phyloP scores from a whole-genome alignment of 1,140 invertebrate species.

The Lutraria rhynchaena region DNA sequence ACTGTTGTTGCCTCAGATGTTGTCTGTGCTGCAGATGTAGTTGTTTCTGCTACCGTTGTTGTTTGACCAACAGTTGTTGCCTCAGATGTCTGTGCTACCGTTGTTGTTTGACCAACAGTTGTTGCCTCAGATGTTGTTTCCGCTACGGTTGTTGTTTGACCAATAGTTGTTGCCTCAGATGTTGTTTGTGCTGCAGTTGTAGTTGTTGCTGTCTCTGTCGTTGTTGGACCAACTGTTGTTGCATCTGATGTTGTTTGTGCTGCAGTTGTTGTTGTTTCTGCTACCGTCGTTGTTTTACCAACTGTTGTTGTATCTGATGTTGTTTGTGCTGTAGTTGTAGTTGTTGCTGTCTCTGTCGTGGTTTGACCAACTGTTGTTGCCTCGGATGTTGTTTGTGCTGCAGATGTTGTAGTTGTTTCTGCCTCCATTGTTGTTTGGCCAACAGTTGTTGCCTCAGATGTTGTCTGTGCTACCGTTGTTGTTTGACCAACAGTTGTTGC shows the following conservation, averaged over 20 bases:
- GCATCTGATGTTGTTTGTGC: not conserved
- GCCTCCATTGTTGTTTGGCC: not conserved
- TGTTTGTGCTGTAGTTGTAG: not conserved
- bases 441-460: slow-evolving; percentile 10
- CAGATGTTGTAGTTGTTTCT: not conserved
- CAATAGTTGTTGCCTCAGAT: not conserved
- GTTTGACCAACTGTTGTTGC: slow-evolving; percentile 14
- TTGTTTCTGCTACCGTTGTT: no score
- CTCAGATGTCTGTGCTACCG: not conserved
- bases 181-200: not conserved
- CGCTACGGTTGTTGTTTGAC: slow-evolving; percentile 1
- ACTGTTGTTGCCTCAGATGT: not conserved
- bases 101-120: slow-evolving; percentile 7
- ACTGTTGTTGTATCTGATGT: not conserved
- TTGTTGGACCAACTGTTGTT: not conserved
- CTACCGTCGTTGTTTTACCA: not conserved
- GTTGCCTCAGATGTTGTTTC: not conserved
- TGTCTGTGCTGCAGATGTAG: not conserved
- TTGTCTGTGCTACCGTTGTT: not conserved
- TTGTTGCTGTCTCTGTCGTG: not conserved
- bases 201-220: not conserved
- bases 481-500: no score
- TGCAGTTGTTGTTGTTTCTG: not conserved
- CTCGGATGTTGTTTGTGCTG: not conserved
- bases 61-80: no score